Evolutionary conservation across 2,797 vertebrate species (phyloP).

Genomic region (Ceyx erithaca): DNA sequence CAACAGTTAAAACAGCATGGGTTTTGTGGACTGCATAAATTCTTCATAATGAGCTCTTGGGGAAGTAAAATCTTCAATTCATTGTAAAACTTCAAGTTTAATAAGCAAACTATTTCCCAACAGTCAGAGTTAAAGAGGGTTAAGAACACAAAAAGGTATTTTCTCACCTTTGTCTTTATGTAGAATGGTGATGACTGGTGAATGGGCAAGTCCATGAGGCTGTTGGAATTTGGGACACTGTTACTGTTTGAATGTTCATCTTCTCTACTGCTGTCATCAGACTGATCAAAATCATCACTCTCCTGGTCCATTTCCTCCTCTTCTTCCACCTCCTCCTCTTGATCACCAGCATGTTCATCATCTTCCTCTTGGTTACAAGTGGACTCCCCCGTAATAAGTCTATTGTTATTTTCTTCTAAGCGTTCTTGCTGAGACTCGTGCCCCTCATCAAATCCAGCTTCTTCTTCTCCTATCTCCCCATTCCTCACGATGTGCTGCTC

Average conservation of each 20-base stretch:
- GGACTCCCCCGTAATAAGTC: conserved; percentile 78
- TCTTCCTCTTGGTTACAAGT: conserved; percentile 82
- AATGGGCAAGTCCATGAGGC: conserved; percentile 86
- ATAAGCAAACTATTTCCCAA: neutral
- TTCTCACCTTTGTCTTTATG: conserved; percentile 91
- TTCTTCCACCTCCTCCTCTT: conserved; percentile 87
- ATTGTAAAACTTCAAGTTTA: neutral
- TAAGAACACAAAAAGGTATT: neutral
- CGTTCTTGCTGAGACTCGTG: conserved; percentile 84
- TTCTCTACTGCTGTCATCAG: conserved; percentile 92
- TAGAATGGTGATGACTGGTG: conserved; percentile 89
- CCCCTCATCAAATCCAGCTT: conserved; percentile 78
- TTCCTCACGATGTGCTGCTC: conserved; percentile 78
- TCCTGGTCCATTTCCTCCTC: conserved; percentile 99
- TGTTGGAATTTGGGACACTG: conserved; percentile 88
- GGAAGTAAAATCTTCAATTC: neutral
- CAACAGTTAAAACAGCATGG: neutral
- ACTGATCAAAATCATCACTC: conserved; percentile 97
- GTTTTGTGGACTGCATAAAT: neutral
- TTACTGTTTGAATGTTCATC: conserved; percentile 90
- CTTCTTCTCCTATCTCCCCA: conserved; percentile 79
- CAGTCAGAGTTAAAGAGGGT: neutral
- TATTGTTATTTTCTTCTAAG: conserved; percentile 87
- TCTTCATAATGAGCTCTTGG: neutral
- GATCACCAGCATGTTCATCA: conserved; percentile 83